Evolutionary conservation across 2,797 vertebrate species (phyloP).

Genomic region (Calcarius lapponicus): DNA sequence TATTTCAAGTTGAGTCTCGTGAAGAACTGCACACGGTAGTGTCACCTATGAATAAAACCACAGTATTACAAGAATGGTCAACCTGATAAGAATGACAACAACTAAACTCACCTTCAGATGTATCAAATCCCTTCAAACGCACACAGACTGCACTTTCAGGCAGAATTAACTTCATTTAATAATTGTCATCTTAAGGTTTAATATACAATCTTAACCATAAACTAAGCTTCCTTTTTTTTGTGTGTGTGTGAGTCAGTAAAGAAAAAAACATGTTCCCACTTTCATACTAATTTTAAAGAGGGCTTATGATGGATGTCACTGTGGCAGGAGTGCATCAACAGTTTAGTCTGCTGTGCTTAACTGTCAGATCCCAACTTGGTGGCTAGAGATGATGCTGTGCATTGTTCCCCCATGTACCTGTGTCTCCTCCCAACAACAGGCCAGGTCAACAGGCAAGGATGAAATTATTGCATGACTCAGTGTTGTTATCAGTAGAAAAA

Average conservation of each 20-base stretch:
- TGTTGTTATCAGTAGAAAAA: not conserved
- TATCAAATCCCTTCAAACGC: not conserved
- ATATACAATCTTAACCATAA: not conserved
- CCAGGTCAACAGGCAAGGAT: not conserved
- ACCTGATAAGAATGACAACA: not conserved
- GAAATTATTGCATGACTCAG: not conserved
- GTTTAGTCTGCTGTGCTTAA: not conserved
- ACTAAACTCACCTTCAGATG: not conserved
- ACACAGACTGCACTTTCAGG: not conserved
- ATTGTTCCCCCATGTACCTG: rapidly evolving
- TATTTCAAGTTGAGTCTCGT: conserved; percentile 84
- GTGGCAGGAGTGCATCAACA: not conserved
- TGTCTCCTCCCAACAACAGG: not conserved
- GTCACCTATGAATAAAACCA: conserved; percentile 69
- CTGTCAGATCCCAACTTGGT: not conserved
- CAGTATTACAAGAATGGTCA: not conserved
- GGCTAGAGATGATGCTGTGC: not conserved
- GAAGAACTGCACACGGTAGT: conserved; percentile 63
- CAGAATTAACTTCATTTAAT: not conserved
- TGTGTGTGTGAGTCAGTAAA: not conserved
- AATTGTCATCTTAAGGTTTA: not conserved
- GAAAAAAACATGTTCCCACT: not conserved
- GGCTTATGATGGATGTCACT: not conserved
- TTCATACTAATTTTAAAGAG: not conserved
- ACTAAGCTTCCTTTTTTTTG: rapidly evolving